Base-by-base conservation (phyloP, 2,113 vertebrate species). In the Perca fluviatilis region DNA sequence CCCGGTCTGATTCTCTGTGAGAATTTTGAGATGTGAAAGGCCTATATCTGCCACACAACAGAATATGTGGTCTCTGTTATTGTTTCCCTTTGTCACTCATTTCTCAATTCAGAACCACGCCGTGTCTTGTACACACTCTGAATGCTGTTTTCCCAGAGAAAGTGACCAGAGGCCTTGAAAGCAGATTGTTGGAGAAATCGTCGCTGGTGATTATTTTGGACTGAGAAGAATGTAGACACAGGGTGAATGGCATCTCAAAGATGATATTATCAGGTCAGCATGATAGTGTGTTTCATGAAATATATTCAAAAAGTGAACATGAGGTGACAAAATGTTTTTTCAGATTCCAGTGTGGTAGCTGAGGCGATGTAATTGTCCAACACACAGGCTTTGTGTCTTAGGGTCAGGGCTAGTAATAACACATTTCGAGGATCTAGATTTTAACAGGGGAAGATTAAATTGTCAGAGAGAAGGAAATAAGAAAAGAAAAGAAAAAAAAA, bases 61-160 rank as follows among this genome's bases (percentile, higher is more conserved):
- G 61, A 77, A 33, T 18, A 36, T 54, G 30, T 18, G 51, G 30
- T 70, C 62, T 75, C 54, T 62, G 56, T 77, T 90, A 83, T 91
- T 89, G 86, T 69, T 53, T 74, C 54, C 43, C 46, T 87, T 91
- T 87, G 61, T 83, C 77, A 77, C 85, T 82, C 80, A 57, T 68
- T 82, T 84, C 73, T 85, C 73, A 82, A 81, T 85, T 87, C 83
- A 88, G 80, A 80, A 72, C 18, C 58, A 73, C 0, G 46, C 57
- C 12, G 6, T 11, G 53, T 63, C 49, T 54, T 25, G 12, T 51
- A 66, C 46, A 60, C 49, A 72, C 23, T 40, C n/a, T 5, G 3
- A 46, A 18, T 1, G 7, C 54, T 33, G 36, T 73, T 53, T 76
- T 50, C 36, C 65, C 13, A 21, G 6, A 62, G 61, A 69, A 54